Conservation (phyloP, 2,113 vertebrate species). For the Camelus bactrianus region DNA sequence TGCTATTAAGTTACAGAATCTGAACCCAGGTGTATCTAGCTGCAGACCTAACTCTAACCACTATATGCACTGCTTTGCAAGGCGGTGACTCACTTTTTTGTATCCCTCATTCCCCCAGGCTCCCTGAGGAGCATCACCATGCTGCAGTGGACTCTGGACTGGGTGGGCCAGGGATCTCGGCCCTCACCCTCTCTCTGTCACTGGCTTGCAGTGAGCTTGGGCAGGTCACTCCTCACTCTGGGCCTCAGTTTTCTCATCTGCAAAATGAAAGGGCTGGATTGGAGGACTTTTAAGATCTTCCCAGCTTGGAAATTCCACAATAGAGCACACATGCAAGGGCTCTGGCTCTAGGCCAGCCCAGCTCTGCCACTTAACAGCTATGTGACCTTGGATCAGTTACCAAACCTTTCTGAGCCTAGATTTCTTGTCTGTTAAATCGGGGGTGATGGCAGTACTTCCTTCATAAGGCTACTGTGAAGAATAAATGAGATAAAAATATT, state of each 20-base stretch:
- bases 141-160: background rate
- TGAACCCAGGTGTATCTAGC: background rate
- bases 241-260: background rate
- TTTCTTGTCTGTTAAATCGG: background rate
- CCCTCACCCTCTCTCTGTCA: background rate
- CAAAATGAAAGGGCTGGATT: background rate
- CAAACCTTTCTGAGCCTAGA: background rate
- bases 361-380: background rate
- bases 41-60: background rate
- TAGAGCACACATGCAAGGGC: accelerated
- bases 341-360: background rate
- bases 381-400: background rate
- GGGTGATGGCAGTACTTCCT: background rate
- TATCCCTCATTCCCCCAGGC: background rate
- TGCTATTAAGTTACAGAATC: background rate
- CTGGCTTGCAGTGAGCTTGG: background rate
- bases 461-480: background rate
- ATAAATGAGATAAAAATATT: background rate
- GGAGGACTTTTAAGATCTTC: background rate
- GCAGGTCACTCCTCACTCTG: background rate
- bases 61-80: background rate
- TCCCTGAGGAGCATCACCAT: background rate
- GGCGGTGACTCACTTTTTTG: background rate
- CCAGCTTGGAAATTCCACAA: background rate
- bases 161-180: no score